phyloP scores from a whole-genome alignment of 2,797 vertebrate genomes.

The Macroramphosus scolopax region DNA sequence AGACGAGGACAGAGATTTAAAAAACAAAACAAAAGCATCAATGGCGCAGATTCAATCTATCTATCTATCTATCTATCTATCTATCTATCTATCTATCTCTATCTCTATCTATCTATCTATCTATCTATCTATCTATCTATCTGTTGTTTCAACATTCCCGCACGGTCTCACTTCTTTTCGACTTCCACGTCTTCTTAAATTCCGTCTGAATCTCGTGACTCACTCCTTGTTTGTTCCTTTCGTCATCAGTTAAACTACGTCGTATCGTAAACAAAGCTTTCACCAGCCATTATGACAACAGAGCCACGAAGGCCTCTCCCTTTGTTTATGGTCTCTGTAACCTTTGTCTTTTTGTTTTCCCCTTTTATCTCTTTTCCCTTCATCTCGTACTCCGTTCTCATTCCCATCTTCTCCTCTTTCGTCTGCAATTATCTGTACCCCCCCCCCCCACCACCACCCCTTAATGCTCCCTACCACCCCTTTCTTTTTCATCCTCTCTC shows the following conservation, averaged over 20 bases:
- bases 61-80: too few species aligned
- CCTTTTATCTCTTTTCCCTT: slow-evolving; percentile 59
- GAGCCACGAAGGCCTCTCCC: slow-evolving; percentile 33
- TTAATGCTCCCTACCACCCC: slow-evolving; percentile 56
- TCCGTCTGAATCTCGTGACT: slow-evolving; percentile 5
- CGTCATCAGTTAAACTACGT: slow-evolving; percentile 31
- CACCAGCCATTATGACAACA: slow-evolving; percentile 55
- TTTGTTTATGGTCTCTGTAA: slow-evolving; percentile 58
- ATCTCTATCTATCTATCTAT: too few species aligned
- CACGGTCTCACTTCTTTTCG: too few species aligned
- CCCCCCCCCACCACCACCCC: slow-evolving; percentile 14
- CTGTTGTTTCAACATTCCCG: too few species aligned
- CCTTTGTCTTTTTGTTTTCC: slow-evolving; percentile 44
- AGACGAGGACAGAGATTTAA: background rate
- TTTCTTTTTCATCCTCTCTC: slow-evolving; percentile 57
- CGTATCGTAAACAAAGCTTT: slow-evolving; percentile 56
- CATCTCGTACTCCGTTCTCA: slow-evolving; percentile 26
- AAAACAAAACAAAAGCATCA: too few species aligned
- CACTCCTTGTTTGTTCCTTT: slow-evolving; percentile 24
- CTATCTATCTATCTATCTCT: too few species aligned
- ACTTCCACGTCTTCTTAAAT: slow-evolving; percentile 19
- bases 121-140: too few species aligned
- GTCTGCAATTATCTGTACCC: slow-evolving; percentile 51
- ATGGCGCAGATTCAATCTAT: too few species aligned
- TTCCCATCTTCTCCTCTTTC: slow-evolving; percentile 39